These are phyloP conservation scores for Stenoptilia bipunctidactyla DNA, from an alignment of 2,888 invertebrate genomes.

Conservation along the genomic window DNA sequence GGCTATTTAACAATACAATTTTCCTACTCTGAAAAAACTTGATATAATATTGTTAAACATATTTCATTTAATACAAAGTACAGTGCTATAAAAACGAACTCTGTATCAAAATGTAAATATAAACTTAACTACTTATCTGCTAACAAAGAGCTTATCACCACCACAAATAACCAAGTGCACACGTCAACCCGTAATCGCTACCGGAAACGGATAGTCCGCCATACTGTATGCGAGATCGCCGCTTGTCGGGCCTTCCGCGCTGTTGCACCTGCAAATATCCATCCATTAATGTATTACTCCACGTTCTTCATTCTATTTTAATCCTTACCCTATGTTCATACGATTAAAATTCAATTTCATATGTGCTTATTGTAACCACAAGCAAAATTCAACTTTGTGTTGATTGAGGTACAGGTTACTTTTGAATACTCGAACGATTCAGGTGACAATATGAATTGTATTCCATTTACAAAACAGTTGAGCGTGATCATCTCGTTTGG, in stretches of 20 bases:
- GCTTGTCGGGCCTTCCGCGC: slow-evolving; percentile 61
- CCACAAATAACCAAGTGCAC: slow-evolving; percentile 24
- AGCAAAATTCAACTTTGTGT: slow-evolving; percentile 2
- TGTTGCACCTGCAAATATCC: slow-evolving; percentile 50
- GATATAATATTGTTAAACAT: too few species aligned
- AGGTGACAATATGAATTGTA: slow-evolving; percentile 56
- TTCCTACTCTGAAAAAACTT: too few species aligned
- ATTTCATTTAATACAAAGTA: too few species aligned
- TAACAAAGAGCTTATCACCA: slow-evolving; percentile 15
- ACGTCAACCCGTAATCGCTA: slow-evolving; percentile 47
- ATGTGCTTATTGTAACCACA: not conserved
- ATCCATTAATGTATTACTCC: slow-evolving; percentile 18
- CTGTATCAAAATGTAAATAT: too few species aligned
- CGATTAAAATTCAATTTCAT: slow-evolving; percentile 15
- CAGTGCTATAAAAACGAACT: too few species aligned
- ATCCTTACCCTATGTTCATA: slow-evolving; percentile 7
- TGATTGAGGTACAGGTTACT: slow-evolving; percentile 22
- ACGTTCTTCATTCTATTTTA: not conserved
- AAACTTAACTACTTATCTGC: not conserved
- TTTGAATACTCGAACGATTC: slow-evolving; percentile 24
- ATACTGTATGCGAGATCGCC: slow-evolving; percentile 60
- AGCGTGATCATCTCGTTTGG: slow-evolving; percentile 38
- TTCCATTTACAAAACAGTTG: slow-evolving; percentile 37
- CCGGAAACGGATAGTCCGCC: slow-evolving; percentile 63
- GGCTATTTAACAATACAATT: too few species aligned